These are phyloP conservation scores for Electrona antarctica DNA, from an alignment of 2,113 vertebrate species.

Conservation along the genomic window DNA sequence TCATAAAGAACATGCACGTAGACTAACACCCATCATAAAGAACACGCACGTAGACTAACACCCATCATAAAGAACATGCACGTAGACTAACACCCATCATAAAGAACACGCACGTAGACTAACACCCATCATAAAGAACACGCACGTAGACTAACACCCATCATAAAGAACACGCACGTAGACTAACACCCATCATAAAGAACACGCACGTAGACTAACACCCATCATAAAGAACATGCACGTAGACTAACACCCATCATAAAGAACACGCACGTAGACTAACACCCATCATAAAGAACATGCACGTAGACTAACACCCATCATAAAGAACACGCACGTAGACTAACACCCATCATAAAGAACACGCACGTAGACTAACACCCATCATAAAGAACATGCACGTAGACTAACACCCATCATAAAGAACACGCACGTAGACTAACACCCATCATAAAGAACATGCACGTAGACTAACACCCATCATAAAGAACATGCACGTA, in stretches of 20 bases:
- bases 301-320: constrained; percentile 71
- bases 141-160: constrained; percentile 71
- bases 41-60: constrained; percentile 71
- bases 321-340: constrained; percentile 78
- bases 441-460: constrained; percentile 70
- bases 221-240: constrained; percentile 75
- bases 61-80: constrained; percentile 75
- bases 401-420: constrained; percentile 70
- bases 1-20: constrained; percentile 78
- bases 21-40: constrained; percentile 63
- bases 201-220: constrained; percentile 71
- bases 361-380: constrained; percentile 71
- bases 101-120: constrained; percentile 76
- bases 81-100: constrained; percentile 70
- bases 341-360: constrained; percentile 63
- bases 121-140: constrained; percentile 70
- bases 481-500: constrained; percentile 78
- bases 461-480: constrained; percentile 71
- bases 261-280: constrained; percentile 76
- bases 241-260: constrained; percentile 70
- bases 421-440: constrained; percentile 76
- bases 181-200: constrained; percentile 63
- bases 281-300: constrained; percentile 70
- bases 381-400: constrained; percentile 75
- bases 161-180: constrained; percentile 78